A percentile compares a stretch with the other conserved stretches of the same genome.
These are phyloP conservation scores for Alloscopus bannaensis DNA, from an alignment of 2,888 invertebrate genomes.

Conservation along the genomic window DNA sequence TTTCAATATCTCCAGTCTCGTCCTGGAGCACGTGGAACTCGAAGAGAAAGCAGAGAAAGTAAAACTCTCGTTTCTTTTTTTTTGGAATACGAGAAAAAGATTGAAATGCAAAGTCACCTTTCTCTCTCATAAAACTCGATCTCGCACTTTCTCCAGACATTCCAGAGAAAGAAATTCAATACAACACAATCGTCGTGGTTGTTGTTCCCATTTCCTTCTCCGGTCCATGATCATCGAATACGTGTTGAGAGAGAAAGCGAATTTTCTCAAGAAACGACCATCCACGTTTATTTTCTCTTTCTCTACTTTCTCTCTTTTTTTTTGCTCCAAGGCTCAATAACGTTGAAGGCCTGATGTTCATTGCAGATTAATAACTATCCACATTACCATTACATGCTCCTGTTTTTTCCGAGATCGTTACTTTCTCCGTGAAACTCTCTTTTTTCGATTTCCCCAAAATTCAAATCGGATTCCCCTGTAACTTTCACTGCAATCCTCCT, in stretches of 20 bases:
- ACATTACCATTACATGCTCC: constrained; percentile 30
- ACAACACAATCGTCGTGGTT: constrained; percentile 40
- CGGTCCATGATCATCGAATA: constrained; percentile 12
- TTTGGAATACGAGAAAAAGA: constrained; percentile 24
- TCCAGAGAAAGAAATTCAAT: constrained; percentile 30
- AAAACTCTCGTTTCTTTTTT: constrained; percentile 11
- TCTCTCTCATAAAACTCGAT: constrained; percentile 46
- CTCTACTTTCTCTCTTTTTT: constrained; percentile 11
- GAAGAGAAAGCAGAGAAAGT: constrained; percentile 2
- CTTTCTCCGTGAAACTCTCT: too few species aligned
- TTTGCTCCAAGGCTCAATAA: constrained; percentile 41
- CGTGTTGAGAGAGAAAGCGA: constrained; percentile 7
- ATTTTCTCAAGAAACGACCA: background rate
- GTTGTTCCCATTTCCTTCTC: constrained; percentile 32
- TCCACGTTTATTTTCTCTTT: constrained; percentile 18
- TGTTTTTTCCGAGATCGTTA: too few species aligned
- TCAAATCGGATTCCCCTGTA: background rate
- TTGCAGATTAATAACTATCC: constrained; percentile 43
- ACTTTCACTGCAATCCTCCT: constrained; percentile 28
- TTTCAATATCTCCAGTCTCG: background rate
- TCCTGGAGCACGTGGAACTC: constrained; percentile 20
- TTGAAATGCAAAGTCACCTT: constrained; percentile 52
- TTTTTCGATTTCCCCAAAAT: background rate
- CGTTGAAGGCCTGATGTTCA: constrained; percentile 34
- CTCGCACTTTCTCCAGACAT: background rate